A percentile compares a stretch with the other conserved stretches of the same genome.
Evolutionary conservation across 2,797 vertebrate genomes (phyloP).

Genomic region (Sebastes hubbsi): DNA sequence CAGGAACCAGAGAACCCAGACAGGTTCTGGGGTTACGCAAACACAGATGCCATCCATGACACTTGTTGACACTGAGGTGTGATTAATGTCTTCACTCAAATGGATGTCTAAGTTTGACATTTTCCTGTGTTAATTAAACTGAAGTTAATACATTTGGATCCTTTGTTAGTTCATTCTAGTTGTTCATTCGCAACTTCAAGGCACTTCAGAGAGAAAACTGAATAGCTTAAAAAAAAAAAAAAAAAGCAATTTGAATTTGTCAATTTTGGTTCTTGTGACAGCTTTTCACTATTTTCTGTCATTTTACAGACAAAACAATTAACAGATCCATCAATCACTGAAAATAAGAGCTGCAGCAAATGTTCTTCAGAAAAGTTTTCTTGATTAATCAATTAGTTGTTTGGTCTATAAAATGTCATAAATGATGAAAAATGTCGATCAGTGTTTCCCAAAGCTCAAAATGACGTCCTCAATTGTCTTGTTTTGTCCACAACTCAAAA

Average conservation of each 20-base stretch:
- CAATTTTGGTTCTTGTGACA: no score
- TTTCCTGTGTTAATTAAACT: not conserved
- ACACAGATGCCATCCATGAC: conserved; percentile 6
- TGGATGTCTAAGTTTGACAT: not conserved
- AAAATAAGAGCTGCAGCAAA: not conserved
- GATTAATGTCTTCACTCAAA: not conserved
- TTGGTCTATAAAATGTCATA: not conserved
- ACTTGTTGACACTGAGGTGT: conserved; percentile 18
- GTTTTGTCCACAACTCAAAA: no score
- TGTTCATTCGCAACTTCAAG: not conserved
- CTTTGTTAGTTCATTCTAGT: not conserved
- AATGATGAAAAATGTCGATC: no score
- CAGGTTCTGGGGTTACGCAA: conserved; percentile 29
- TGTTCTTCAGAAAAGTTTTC: not conserved
- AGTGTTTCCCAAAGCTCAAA: no score
- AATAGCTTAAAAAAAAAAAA: not conserved
- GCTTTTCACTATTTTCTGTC: not conserved
- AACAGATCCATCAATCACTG: not conserved
- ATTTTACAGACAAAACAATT: not conserved
- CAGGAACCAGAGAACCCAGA: conserved; percentile 21
- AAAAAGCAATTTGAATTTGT: not conserved
- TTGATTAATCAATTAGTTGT: not conserved
- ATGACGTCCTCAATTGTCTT: no score
- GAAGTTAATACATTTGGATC: not conserved
- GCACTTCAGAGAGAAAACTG: not conserved